These are phyloP conservation scores for Alexandromys oeconomus DNA, from an alignment of 2,797 vertebrate genomes.

Conservation along the genomic window DNA sequence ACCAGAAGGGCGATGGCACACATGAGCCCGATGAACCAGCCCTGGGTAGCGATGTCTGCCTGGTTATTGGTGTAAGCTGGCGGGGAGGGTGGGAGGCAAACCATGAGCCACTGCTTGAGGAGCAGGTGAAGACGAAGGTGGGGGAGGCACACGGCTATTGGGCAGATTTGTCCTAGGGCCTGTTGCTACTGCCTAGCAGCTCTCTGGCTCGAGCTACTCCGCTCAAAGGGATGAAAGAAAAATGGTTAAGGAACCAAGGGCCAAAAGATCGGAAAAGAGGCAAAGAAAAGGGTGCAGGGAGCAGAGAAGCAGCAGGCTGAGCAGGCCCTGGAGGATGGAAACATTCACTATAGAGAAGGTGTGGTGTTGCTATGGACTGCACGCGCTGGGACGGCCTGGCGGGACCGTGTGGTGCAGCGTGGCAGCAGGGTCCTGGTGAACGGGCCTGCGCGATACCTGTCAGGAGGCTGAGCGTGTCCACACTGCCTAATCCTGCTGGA, in stretches of 20 bases:
- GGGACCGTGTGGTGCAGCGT: neutral
- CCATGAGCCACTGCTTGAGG: neutral
- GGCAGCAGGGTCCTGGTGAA: fast-evolving
- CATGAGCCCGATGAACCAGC: conserved; percentile 99
- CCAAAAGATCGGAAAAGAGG: conserved; percentile 53
- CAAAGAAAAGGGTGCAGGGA: neutral
- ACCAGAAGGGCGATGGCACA: conserved; percentile 98
- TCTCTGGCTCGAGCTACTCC: neutral
- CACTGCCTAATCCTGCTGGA: neutral
- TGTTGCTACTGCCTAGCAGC: neutral
- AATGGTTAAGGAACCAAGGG: conserved; percentile 54
- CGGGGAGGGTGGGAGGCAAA: conserved; percentile 34
- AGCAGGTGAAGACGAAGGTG: neutral
- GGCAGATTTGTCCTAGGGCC: neutral
- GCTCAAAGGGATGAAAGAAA: conserved; percentile 46
- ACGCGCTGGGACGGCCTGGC: neutral
- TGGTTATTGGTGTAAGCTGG: conserved; percentile 97
- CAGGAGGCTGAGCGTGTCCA: fast-evolving
- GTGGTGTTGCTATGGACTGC: neutral
- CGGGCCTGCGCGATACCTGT: neutral
- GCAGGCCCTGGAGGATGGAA: neutral
- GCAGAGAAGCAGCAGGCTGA: conserved; percentile 66
- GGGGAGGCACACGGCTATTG: neutral
- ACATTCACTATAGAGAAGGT: neutral
- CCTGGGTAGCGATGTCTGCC: conserved; percentile 98